Base-by-base conservation (phyloP, 2,113 vertebrate genomes). In the Malaclemys terrapin region DNA sequence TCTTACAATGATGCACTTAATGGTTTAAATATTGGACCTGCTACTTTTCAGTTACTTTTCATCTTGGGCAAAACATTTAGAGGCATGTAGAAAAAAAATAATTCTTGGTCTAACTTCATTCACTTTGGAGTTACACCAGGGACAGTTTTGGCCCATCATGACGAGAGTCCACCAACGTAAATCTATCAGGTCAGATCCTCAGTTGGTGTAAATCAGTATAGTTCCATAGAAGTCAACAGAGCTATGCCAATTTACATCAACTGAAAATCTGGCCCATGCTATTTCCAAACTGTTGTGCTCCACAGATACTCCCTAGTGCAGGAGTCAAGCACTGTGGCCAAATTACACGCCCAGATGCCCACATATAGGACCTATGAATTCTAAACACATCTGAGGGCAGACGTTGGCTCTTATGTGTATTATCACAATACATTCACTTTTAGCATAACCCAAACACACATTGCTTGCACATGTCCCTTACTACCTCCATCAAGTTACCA, bases 381-480 rank as follows among this genome's bases (percentile, higher is more conserved):
- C 82, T 38, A 50, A 24, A 31, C 8, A 22, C 56, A 65, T 69
- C 86, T 92, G 90, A 83, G 88, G 62, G 47, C 27, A 56, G 91
- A 79, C 80, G 38, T 45, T 25, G 6, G 25, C 24, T 38, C 57
- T 56, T 7, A 80, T 13, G 31, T 85, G 80, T 75, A 38, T 38
- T 62, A 2, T 62, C 53, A 65, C 38, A 11, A 25, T 7, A 82
- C 42, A 38, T 50, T 96, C 6, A 10, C 27, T 86, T 94, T 94
- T 82, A 93, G 59, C 49, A 59, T 3, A 57, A 38, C 22, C 42
- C 79, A 53, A 82, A 38, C 45, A 24, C 29, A 24, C 87, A 95
- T 89, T 92, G 31, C 14, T 54, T 91, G 38, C 94, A 89, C 38
- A 2, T 96, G 92, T 88, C 93, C 91, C 80, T 80, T 81, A 83